Percentiles rank a stretch among this genome's conserved stretches.
These are phyloP conservation scores for Passer domesticus DNA, from an alignment of 2,113 vertebrate genomes.

Conservation along the genomic window DNA sequence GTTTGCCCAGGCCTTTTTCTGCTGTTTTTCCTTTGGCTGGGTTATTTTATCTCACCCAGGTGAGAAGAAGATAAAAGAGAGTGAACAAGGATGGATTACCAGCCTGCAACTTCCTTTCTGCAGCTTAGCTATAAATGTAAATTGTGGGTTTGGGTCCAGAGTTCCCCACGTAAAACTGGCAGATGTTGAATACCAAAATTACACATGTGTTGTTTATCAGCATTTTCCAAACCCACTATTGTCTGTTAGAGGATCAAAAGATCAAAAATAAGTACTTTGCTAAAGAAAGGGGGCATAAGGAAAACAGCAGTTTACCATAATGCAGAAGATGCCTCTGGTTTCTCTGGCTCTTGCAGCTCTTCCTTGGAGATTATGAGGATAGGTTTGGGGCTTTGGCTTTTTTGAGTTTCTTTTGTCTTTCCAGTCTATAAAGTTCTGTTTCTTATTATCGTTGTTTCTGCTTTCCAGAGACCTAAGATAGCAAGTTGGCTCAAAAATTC, in stretches of 20 bases:
- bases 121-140: neutral
- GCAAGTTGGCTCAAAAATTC: slow-evolving; percentile 24
- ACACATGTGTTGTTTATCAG: slow-evolving; percentile 3
- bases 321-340: neutral
- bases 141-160: neutral
- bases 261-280: neutral
- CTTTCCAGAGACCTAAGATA: slow-evolving; percentile 46
- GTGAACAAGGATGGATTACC: neutral
- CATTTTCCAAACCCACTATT: neutral
- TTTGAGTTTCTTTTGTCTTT: slow-evolving; percentile 1
- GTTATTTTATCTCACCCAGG: neutral
- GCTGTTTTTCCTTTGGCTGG: neutral
- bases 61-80: neutral
- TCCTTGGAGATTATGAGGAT: neutral
- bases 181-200: neutral
- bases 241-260: slow-evolving; percentile 7
- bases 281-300: neutral
- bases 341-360: neutral
- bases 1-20: neutral
- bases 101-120: neutral
- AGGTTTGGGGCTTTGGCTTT: neutral
- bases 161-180: neutral
- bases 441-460: slow-evolving; percentile 15
- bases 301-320: neutral
- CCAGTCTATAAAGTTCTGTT: slow-evolving; percentile 20